phyloP scores from a whole-genome alignment of 2,113 vertebrate genomes.

The Aldabrachelys gigantea region DNA sequence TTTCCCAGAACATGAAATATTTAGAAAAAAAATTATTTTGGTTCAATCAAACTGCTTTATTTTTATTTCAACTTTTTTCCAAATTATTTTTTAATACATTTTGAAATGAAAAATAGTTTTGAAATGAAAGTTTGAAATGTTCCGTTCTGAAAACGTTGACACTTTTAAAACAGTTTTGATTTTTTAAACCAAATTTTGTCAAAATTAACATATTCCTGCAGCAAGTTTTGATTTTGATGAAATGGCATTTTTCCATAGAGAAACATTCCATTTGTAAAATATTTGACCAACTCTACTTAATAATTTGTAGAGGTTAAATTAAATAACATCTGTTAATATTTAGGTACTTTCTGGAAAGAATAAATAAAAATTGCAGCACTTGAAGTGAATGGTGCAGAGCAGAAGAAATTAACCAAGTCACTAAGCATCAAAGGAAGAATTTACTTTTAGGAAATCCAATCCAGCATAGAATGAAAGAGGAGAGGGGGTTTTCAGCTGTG shows the following conservation, averaged over 20 bases:
- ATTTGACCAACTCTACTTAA: background rate
- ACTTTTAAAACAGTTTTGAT: background rate
- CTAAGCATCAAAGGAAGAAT: conserved; percentile 53
- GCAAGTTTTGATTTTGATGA: background rate
- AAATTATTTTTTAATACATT: too few relatives aligned
- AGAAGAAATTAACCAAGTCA: conserved; percentile 2
- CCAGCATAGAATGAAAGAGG: background rate
- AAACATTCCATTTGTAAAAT: background rate
- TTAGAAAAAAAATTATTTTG: background rate
- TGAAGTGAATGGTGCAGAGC: background rate
- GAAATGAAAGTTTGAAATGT: background rate
- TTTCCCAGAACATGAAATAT: background rate
- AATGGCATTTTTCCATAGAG: background rate
- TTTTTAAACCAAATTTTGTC: background rate
- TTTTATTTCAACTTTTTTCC: background rate
- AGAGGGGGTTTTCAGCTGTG: background rate
- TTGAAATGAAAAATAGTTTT: background rate
- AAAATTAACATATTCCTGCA: background rate
- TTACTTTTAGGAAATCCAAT: conserved; percentile 32
- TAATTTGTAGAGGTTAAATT: background rate
- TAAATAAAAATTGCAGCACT: background rate
- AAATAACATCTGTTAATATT: background rate
- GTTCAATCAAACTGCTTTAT: background rate
- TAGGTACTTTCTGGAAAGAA: conserved; percentile 33
- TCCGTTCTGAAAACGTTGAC: background rate